Conservation (phyloP, 2,888 invertebrate species). For the Drosophila helvetica region DNA sequence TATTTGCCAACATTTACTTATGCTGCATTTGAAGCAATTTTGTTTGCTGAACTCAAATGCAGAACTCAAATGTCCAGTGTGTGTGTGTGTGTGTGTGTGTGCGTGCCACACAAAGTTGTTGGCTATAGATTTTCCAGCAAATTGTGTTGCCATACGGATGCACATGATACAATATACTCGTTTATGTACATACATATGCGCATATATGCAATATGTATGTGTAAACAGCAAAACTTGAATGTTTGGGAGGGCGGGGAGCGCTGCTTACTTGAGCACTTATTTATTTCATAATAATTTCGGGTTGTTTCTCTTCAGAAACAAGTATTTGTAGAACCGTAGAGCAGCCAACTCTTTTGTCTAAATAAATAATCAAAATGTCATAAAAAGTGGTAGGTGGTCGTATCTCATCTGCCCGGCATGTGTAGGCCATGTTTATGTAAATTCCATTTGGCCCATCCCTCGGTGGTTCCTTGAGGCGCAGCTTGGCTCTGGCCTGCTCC, state of each 20-base stretch:
- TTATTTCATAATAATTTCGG: constrained; percentile 75
- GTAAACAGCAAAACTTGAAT: constrained; percentile 15
- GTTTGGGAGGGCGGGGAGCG: constrained; percentile 13
- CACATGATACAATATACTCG: constrained; percentile 35
- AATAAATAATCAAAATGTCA: constrained; percentile 79
- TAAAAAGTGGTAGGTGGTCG: constrained; percentile 60
- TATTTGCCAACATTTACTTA: constrained; percentile 77
- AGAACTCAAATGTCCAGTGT: constrained; percentile 33
- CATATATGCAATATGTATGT: constrained; percentile 3
- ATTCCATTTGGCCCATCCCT: constrained; percentile 36
- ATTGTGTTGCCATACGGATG: constrained; percentile 40
- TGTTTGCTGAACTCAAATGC: constrained; percentile 70
- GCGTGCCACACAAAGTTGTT: constrained; percentile 53
- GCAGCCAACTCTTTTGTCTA: constrained; percentile 66
- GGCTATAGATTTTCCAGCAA: constrained; percentile 57
- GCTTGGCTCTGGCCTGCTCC: constrained; percentile 40
- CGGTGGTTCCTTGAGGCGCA: constrained; percentile 45
- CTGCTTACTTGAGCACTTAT: constrained; percentile 60
- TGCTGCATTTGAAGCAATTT: constrained; percentile 73
- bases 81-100: not conserved
- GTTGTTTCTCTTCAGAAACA: constrained; percentile 58
- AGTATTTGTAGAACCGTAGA: constrained; percentile 52
- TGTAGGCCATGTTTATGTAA: constrained; percentile 68
- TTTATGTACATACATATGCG: constrained; percentile 17
- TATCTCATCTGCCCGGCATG: constrained; percentile 41